A percentile compares a stretch with the other conserved stretches of the same genome.
Conservation (phyloP, 2,797 vertebrate genomes). For the Cyclura pinguis region DNA sequence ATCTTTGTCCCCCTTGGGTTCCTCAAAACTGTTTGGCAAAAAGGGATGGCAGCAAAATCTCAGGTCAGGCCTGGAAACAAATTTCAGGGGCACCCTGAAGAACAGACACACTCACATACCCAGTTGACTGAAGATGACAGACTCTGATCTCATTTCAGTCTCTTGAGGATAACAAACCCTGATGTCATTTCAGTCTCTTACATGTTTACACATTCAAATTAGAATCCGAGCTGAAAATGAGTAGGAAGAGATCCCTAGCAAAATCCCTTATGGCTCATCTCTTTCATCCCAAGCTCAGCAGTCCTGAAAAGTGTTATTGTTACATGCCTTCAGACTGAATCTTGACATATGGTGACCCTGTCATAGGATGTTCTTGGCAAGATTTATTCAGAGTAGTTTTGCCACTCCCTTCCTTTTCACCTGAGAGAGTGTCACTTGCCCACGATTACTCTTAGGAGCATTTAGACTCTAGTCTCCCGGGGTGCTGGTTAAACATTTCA, state of each 20-base stretch:
- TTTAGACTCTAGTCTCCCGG: too few species aligned
- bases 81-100: neutral
- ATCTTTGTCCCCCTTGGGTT: neutral
- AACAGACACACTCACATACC: neutral
- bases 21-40: neutral
- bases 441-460: too few species aligned
- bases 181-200: neutral
- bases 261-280: neutral
- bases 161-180: neutral
- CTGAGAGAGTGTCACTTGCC: too few species aligned
- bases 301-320: neutral
- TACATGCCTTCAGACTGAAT: too few species aligned
- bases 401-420: too few species aligned
- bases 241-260: neutral
- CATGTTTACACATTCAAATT: neutral
- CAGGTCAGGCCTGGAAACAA: too few species aligned
- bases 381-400: too few species aligned
- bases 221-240: neutral
- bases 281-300: neutral
- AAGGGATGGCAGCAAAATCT: too few species aligned
- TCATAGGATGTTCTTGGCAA: too few species aligned
- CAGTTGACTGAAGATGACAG: neutral
- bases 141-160: neutral
- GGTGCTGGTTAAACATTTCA: too few species aligned
- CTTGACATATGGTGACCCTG: too few species aligned